Conservation (phyloP, 2,113 vertebrate genomes). For the Tetrax tetrax region DNA sequence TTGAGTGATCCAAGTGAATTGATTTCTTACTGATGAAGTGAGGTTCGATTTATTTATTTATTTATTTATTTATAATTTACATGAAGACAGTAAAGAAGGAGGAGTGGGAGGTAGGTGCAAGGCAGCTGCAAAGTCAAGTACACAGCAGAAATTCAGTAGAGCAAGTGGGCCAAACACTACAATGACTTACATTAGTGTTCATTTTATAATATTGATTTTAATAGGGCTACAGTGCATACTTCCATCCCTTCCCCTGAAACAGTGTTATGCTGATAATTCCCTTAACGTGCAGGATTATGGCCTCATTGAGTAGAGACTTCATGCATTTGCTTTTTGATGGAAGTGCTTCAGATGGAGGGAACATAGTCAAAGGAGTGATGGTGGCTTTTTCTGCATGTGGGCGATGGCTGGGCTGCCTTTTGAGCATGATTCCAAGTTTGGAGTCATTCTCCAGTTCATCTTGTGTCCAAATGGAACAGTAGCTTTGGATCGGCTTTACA, state of each 20-base stretch:
- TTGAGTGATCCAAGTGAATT: background rate
- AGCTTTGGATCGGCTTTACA: background rate
- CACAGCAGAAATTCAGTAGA: background rate
- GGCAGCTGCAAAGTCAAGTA: background rate
- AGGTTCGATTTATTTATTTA: background rate
- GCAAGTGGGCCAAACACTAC: background rate
- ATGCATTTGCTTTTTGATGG: background rate
- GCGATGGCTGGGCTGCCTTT: background rate
- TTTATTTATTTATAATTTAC: background rate
- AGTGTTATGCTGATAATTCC: background rate
- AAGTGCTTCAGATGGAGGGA: background rate
- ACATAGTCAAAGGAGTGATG: background rate
- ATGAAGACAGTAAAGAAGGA: background rate
- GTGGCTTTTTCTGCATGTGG: background rate
- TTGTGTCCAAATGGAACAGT: background rate
- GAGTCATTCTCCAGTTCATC: background rate
- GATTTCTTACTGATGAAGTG: slow-evolving; percentile 25
- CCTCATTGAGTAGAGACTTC: background rate
- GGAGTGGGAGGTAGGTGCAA: background rate
- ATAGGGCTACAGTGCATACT: background rate
- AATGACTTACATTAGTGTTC: background rate
- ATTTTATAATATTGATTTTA: background rate
- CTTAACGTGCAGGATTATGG: background rate
- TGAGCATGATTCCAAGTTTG: background rate
- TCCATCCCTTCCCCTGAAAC: background rate